A percentile compares a stretch with the other conserved stretches of the same genome.
These are phyloP conservation scores for Nothoprocta perdicaria DNA, from an alignment of 2,113 vertebrate genomes.

Conservation along the genomic window DNA sequence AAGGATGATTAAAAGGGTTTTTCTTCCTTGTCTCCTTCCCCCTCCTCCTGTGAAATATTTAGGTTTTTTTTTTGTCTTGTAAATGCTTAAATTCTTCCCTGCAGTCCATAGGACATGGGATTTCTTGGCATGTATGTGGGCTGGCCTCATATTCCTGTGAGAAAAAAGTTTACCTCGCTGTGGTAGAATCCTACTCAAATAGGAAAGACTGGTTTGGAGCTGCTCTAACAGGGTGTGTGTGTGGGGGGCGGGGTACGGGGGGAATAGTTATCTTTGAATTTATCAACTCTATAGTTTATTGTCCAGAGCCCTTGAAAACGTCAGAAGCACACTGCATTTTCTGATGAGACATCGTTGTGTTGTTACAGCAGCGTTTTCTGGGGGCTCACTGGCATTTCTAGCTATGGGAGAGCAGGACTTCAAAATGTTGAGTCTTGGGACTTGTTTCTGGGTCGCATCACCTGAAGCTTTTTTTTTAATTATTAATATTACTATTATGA, in stretches of 20 bases:
- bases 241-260: no score
- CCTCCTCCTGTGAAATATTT: background rate
- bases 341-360: background rate
- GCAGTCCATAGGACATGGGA: rapidly evolving
- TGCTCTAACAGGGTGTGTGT: background rate
- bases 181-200: rapidly evolving
- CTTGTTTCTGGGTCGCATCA: rapidly evolving
- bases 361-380: background rate
- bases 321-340: background rate
- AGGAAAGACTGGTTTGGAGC: background rate
- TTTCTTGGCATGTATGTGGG: background rate
- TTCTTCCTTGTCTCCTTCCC: background rate
- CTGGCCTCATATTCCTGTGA: background rate
- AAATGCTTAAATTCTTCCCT: background rate
- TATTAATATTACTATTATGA: background rate
- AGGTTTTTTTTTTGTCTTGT: background rate
- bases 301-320: background rate
- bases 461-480: background rate
- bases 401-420: background rate
- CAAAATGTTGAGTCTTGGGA: background rate
- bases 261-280: background rate
- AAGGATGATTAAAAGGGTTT: background rate
- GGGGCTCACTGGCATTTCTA: background rate
- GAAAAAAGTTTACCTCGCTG: rapidly evolving
- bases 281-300: rapidly evolving